A percentile compares a stretch with the other conserved stretches of the same genome.
These are phyloP conservation scores for Watsonalla cultraria DNA, from an alignment of 2,888 invertebrate species.

Conservation along the genomic window DNA sequence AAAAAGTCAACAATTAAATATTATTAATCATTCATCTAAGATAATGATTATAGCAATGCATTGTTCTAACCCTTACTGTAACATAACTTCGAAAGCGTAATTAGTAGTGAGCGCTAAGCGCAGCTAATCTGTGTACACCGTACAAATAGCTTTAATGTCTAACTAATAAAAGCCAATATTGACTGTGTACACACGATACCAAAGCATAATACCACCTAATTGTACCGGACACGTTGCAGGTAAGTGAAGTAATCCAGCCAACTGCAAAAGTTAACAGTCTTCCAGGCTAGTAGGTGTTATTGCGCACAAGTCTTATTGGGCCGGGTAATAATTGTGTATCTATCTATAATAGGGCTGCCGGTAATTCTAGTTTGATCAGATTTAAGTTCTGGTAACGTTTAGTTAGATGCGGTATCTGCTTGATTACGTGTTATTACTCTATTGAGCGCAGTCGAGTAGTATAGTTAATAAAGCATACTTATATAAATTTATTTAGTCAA, in stretches of 20 bases:
- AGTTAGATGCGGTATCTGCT: not conserved
- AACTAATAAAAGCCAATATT: conserved; percentile 50
- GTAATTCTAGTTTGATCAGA: not conserved
- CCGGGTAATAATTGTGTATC: conserved; percentile 46
- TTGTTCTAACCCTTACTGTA: too few relatives aligned
- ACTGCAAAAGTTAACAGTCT: conserved; percentile 40
- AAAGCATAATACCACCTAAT: conserved; percentile 54
- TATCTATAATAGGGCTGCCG: conserved; percentile 31
- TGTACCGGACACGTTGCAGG: conserved; percentile 59
- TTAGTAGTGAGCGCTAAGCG: too few relatives aligned
- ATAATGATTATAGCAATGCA: too few relatives aligned
- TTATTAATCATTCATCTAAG: too few relatives aligned
- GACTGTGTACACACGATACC: conserved; percentile 42
- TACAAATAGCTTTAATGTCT: conserved; percentile 30
- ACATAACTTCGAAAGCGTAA: too few relatives aligned
- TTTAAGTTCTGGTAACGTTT: not conserved
- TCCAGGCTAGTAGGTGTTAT: conserved; percentile 36
- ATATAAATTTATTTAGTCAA: too few relatives aligned
- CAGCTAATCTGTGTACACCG: conserved; percentile 25
- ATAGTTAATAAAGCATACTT: too few relatives aligned
- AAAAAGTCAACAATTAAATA: too few relatives aligned
- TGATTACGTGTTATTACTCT: too few relatives aligned
- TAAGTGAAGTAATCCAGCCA: conserved; percentile 57
- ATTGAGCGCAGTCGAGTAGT: too few relatives aligned
- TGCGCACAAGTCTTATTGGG: conserved; percentile 33